Conservation (phyloP, 2,113 vertebrate genomes). For the Eolophus roseicapilla region DNA sequence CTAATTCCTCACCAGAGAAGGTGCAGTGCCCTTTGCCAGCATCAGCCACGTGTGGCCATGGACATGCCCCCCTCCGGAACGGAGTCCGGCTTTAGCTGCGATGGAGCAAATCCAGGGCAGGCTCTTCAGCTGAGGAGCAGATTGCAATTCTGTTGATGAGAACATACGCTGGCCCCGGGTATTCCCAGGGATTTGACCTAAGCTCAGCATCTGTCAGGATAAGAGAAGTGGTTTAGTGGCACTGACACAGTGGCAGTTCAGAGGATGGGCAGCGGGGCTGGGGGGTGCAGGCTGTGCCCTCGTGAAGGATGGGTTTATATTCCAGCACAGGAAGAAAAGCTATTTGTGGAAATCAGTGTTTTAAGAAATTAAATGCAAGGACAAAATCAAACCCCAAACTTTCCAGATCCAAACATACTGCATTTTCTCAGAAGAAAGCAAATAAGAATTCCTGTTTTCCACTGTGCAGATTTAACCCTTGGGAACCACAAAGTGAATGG, state of each 20-base stretch:
- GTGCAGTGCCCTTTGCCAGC: background rate
- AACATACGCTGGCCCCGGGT: background rate
- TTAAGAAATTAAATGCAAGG: background rate
- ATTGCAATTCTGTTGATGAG: background rate
- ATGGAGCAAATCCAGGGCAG: conserved; percentile 1
- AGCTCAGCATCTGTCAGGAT: conserved; percentile 32
- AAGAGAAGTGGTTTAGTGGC: conserved; percentile 8
- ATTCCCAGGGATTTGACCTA: conserved; percentile 43
- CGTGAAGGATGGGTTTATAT: background rate
- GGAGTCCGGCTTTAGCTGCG: background rate
- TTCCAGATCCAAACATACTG: background rate
- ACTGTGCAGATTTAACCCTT: background rate
- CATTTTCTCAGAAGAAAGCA: background rate
- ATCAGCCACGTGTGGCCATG: rapidly evolving
- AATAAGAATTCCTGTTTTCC: background rate
- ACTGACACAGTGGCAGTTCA: background rate
- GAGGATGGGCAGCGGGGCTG: background rate
- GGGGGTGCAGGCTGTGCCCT: background rate
- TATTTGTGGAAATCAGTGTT: background rate
- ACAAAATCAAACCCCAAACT: background rate
- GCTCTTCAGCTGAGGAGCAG: conserved; percentile 19
- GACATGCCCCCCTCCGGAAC: rapidly evolving
- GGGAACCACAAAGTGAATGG: background rate
- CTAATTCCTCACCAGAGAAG: background rate
- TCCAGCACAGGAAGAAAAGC: background rate